Conservation (phyloP, 2,797 vertebrate species). For the Champsocephalus esox region DNA sequence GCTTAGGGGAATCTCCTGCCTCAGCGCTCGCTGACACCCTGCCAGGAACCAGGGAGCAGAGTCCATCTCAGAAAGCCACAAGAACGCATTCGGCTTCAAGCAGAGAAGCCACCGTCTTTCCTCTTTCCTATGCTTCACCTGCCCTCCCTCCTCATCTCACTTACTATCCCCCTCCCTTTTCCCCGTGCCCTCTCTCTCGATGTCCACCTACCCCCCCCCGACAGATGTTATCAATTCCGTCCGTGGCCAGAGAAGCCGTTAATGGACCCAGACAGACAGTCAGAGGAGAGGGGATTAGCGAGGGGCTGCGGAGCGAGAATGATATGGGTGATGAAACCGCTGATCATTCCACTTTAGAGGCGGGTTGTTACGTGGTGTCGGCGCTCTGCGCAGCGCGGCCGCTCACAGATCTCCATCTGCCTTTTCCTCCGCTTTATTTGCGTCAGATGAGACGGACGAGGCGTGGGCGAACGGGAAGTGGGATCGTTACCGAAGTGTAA, state of each 20-base stretch:
- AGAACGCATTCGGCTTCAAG: conserved; percentile 34
- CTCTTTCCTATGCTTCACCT: conserved; percentile 27
- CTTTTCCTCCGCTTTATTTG: conserved; percentile 48
- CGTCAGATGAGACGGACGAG: conserved; percentile 40
- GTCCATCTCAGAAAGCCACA: conserved; percentile 33
- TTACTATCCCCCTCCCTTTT: conserved; percentile 20
- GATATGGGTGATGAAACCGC: conserved; percentile 67
- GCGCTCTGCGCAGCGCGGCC: conserved; percentile 41
- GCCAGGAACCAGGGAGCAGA: conserved; percentile 25
- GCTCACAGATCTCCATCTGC: conserved; percentile 36
- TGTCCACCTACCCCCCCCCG: conserved; percentile 50
- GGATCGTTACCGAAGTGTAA: conserved; percentile 49
- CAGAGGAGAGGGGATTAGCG: conserved; percentile 57
- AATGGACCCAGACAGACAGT: conserved; percentile 56
- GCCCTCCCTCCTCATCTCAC: conserved; percentile 6
- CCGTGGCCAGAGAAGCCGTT: conserved; percentile 61
- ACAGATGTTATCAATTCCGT: conserved; percentile 78
- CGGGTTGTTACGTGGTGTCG: conserved; percentile 54
- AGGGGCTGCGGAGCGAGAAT: conserved; percentile 55
- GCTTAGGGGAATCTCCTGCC: conserved; percentile 7
- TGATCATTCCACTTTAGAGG: conserved; percentile 67
- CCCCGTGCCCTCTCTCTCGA: conserved; percentile 31
- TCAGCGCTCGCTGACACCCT: conserved; percentile 5
- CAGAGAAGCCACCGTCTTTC: conserved; percentile 9
- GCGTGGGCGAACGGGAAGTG: conserved; percentile 32